Conservation (phyloP, 2,797 vertebrate species). For the Gorsachius magnificus region DNA sequence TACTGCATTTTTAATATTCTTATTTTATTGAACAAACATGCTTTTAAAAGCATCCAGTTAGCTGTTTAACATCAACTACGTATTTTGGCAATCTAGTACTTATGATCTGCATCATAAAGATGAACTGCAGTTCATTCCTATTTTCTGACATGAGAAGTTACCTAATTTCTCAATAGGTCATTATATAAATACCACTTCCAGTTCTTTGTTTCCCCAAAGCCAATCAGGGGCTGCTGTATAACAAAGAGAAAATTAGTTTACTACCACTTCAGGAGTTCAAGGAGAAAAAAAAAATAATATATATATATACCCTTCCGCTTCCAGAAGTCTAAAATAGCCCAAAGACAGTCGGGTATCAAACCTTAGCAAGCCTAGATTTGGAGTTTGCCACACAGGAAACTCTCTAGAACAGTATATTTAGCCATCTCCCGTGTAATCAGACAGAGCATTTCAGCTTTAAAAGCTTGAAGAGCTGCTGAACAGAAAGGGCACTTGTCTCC, state of each 20-base stretch:
- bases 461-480: conserved; percentile 41
- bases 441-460: conserved; percentile 30
- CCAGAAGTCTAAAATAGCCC: conserved; percentile 22
- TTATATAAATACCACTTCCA: background rate
- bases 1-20: background rate
- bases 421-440: background rate
- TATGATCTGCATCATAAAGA: background rate
- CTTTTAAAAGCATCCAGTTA: background rate
- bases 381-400: background rate
- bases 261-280: background rate
- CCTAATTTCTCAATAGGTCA: background rate
- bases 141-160: background rate
- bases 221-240: background rate
- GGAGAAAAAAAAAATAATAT: background rate
- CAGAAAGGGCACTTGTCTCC: conserved; percentile 33
- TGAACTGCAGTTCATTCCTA: background rate
- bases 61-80: background rate
- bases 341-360: background rate
- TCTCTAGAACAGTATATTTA: background rate
- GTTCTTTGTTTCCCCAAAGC: background rate
- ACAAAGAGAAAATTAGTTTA: background rate
- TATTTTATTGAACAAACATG: background rate
- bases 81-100: background rate
- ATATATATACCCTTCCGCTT: background rate
- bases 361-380: background rate